phyloP scores from a whole-genome alignment of 2,888 invertebrate species.

The Siphlonurus alternatus region DNA sequence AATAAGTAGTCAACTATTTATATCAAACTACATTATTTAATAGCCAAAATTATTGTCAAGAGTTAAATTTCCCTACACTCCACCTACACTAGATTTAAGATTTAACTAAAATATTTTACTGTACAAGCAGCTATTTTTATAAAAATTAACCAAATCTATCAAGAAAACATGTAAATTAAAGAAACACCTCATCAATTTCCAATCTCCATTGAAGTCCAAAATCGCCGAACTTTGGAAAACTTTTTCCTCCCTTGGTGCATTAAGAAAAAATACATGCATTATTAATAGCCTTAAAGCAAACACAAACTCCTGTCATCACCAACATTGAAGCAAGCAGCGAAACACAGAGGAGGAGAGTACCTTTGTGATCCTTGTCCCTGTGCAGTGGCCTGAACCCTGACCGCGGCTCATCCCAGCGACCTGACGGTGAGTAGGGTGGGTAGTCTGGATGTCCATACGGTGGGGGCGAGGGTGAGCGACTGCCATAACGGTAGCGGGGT shows the following conservation, averaged over 20 bases:
- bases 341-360: too few relatives aligned
- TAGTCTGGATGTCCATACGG: not conserved
- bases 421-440: not conserved
- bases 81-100: too few relatives aligned
- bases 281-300: conserved; percentile 7
- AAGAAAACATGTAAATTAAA: not conserved
- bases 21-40: too few relatives aligned
- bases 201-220: conserved; percentile 15
- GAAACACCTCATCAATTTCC: not conserved
- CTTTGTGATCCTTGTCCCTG: conserved; percentile 1
- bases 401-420: not conserved
- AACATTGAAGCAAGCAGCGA: too few relatives aligned
- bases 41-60: too few relatives aligned
- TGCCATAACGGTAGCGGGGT: not conserved
- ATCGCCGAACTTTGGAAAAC: conserved; percentile 16
- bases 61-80: too few relatives aligned
- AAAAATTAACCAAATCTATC: too few relatives aligned
- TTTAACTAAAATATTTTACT: too few relatives aligned
- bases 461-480: conserved; percentile 1
- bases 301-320: too few relatives aligned
- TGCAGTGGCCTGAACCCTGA: not conserved
- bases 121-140: not conserved
- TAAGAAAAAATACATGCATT: conserved; percentile 10
- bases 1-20: too few relatives aligned
- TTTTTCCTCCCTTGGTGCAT: conserved; percentile 14